Percentiles rank a stretch among this genome's conserved stretches.
These are phyloP conservation scores for Drosophila seclusa DNA, from an alignment of 2,888 invertebrate genomes.

Conservation along the genomic window DNA sequence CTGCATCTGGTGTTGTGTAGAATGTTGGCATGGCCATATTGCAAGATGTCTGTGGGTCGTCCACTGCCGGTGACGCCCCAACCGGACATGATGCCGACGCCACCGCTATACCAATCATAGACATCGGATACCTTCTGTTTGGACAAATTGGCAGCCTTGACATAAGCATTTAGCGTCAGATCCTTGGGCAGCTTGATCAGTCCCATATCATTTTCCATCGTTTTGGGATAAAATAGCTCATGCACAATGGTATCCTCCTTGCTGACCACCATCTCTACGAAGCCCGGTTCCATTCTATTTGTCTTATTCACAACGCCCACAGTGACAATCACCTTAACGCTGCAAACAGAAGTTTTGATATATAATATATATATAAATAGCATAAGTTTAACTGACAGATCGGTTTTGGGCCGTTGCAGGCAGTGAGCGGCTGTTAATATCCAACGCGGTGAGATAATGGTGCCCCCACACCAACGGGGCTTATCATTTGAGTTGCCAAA, in stretches of 20 bases:
- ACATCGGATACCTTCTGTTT: background rate
- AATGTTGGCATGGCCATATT: conserved; percentile 36
- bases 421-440: conserved; percentile 68
- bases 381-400: conserved; percentile 29
- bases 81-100: conserved; percentile 44
- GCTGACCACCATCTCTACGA: conserved; percentile 12
- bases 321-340: conserved; percentile 24
- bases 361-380: background rate
- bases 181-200: conserved; percentile 43
- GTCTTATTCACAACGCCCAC: conserved; percentile 32
- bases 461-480: conserved; percentile 54
- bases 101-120: background rate
- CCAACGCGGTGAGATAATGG: conserved; percentile 53
- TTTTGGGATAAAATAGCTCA: conserved; percentile 15
- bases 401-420: conserved; percentile 18
- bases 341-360: conserved; percentile 11
- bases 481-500: conserved; percentile 17
- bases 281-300: background rate
- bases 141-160: conserved; percentile 43
- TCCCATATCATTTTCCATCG: conserved; percentile 48
- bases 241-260: conserved; percentile 38
- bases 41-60: conserved; percentile 30
- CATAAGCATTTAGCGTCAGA: conserved; percentile 16
- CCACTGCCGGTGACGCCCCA: conserved; percentile 54
- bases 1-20: conserved; percentile 49